Percentiles rank a stretch among this genome's conserved stretches.
Conservation (phyloP, 2,113 vertebrate genomes). For the Cricetomys ansorgei region DNA sequence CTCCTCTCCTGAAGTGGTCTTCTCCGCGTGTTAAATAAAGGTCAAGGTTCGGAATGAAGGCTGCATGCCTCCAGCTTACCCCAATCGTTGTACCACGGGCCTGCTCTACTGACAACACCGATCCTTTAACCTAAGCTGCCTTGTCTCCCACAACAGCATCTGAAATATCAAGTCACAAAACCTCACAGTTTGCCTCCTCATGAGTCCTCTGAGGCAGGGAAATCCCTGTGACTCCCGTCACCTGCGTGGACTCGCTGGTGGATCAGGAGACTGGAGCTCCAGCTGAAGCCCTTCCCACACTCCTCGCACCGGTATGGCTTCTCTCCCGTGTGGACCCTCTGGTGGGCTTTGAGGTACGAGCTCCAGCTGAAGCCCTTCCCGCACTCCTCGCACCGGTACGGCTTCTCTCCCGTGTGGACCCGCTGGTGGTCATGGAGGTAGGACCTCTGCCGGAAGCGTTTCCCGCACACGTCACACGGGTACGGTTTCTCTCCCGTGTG, state of each 20-base stretch:
- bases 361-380: constrained; percentile 78
- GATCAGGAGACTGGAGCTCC: constrained; percentile 77
- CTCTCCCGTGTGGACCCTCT: constrained; percentile 78
- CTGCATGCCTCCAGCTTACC: background rate
- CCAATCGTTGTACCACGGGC: background rate
- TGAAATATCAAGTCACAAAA: background rate
- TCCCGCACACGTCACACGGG: constrained; percentile 71
- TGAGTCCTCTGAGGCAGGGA: background rate
- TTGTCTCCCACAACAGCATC: background rate
- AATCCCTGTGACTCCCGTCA: constrained; percentile 23
- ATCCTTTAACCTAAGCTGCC: background rate
- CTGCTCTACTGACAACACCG: background rate
- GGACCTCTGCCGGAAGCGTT: constrained; percentile 77
- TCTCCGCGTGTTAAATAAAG: background rate
- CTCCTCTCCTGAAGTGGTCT: background rate
- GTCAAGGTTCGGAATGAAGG: background rate
- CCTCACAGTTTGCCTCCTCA: constrained; percentile 20
- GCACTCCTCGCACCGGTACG: constrained; percentile 77
- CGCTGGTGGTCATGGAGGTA: constrained; percentile 78
- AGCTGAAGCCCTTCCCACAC: constrained; percentile 80
- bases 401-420: constrained; percentile 79
- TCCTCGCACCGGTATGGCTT: constrained; percentile 76
- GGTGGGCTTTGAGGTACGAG: constrained; percentile 77
- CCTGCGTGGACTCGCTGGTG: constrained; percentile 75
- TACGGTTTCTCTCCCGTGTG: constrained; percentile 79